These are phyloP conservation scores for Dasypogon diadema DNA, from an alignment of 2,888 invertebrate genomes.

Conservation along the genomic window DNA sequence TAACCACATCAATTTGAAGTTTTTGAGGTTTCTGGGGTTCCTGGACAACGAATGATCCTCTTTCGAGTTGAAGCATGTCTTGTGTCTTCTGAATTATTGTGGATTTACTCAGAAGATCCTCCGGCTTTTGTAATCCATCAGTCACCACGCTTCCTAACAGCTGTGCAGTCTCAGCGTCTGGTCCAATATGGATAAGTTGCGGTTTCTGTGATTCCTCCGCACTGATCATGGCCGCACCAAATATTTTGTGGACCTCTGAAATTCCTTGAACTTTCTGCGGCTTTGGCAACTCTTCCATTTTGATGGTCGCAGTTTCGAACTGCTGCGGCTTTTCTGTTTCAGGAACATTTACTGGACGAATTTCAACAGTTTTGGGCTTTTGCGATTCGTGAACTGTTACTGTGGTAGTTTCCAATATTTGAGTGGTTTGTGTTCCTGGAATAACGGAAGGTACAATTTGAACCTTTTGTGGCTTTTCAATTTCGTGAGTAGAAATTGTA, in stretches of 20 bases:
- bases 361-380: slow-evolving; percentile 5
- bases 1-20: background rate
- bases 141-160: background rate
- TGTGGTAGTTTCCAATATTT: background rate
- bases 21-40: slow-evolving; percentile 12
- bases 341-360: background rate
- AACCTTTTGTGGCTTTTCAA: slow-evolving; percentile 3
- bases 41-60: background rate
- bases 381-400: slow-evolving; percentile 8
- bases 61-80: slow-evolving; percentile 15
- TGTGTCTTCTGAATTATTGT: slow-evolving; percentile 22
- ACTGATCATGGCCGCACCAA: background rate
- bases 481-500: background rate
- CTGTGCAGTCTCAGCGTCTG: background rate
- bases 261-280: background rate
- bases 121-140: background rate
- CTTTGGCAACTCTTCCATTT: background rate
- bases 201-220: background rate
- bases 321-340: slow-evolving; percentile 1
- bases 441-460: background rate
- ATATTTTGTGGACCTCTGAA: background rate
- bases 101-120: slow-evolving; percentile 17
- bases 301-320: background rate
- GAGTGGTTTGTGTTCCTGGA: background rate
- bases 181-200: background rate